Evolutionary conservation across 2,888 invertebrate species (phyloP).

Genomic region (Drosophila pegasa): DNA sequence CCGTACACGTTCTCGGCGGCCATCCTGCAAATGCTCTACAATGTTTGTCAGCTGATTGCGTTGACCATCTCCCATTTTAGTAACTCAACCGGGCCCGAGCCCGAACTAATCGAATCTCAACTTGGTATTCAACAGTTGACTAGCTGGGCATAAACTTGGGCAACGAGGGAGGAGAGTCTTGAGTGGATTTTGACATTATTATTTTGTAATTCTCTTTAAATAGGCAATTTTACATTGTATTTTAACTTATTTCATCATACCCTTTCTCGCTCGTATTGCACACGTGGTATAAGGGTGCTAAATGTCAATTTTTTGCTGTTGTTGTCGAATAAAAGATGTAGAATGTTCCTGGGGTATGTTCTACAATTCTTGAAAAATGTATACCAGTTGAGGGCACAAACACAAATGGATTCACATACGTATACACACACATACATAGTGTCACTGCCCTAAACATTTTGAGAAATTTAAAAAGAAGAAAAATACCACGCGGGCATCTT

Average conservation of each 20-base stretch:
- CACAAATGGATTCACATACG: neutral
- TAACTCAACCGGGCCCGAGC: slow-evolving; percentile 36
- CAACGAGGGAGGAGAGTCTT: neutral
- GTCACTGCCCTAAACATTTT: slow-evolving; percentile 8
- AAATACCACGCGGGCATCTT: slow-evolving; percentile 42
- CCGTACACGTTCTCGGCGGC: slow-evolving; percentile 24
- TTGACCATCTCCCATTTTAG: slow-evolving; percentile 55
- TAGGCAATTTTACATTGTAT: neutral
- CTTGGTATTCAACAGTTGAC: slow-evolving; percentile 11
- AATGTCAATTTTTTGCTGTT: slow-evolving; percentile 39
- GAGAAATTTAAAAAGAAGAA: slow-evolving; percentile 52
- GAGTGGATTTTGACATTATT: neutral
- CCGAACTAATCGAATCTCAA: slow-evolving; percentile 27
- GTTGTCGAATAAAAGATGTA: slow-evolving; percentile 34
- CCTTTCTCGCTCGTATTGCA: too few species aligned
- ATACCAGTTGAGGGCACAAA: slow-evolving; percentile 21
- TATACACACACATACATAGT: slow-evolving; percentile 23
- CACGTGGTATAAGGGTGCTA: neutral
- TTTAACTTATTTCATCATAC: neutral
- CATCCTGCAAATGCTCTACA: slow-evolving; percentile 48
- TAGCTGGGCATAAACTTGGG: neutral
- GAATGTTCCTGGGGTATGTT: slow-evolving; percentile 23
- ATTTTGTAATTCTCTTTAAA: too few species aligned
- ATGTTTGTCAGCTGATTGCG: slow-evolving; percentile 68
- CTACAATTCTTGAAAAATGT: slow-evolving; percentile 49